Percentiles rank a stretch among this genome's conserved stretches.
These are phyloP conservation scores for Perodicticus potto DNA, from an alignment of 2,797 vertebrate species.

Conservation along the genomic window DNA sequence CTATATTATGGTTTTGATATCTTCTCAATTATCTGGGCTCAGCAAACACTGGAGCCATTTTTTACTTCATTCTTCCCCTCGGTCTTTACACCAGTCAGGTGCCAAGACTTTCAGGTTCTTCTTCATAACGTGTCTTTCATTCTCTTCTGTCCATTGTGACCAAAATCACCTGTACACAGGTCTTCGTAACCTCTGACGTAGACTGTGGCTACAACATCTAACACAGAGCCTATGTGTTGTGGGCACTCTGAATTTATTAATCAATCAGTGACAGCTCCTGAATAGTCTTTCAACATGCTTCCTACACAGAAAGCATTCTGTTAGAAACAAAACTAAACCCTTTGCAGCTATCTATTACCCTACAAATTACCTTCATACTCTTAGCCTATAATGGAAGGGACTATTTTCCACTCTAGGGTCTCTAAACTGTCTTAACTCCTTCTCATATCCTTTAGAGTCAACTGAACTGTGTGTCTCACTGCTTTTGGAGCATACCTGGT, in stretches of 20 bases:
- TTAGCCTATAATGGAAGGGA: neutral
- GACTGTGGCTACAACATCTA: neutral
- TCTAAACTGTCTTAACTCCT: neutral
- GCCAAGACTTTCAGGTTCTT: neutral
- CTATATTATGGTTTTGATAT: neutral
- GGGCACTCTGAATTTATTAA: neutral
- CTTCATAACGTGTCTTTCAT: neutral
- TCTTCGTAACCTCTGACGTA: neutral
- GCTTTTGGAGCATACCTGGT: neutral
- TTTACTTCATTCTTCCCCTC: neutral
- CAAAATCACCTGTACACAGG: neutral
- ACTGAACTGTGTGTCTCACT: neutral
- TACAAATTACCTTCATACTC: neutral
- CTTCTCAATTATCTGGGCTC: neutral
- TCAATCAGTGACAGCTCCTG: neutral
- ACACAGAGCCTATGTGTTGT: neutral
- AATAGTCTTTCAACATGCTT: neutral
- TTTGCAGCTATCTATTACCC: neutral
- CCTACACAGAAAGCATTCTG: neutral
- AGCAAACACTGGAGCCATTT: neutral
- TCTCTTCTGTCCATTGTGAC: neutral
- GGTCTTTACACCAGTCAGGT: neutral
- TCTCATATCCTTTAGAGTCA: neutral
- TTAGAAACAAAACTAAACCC: constrained; percentile 43
- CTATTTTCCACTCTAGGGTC: neutral